Base-by-base conservation (phyloP, 1,140 invertebrate genomes). In the Leptopilina boulardi region DNA sequence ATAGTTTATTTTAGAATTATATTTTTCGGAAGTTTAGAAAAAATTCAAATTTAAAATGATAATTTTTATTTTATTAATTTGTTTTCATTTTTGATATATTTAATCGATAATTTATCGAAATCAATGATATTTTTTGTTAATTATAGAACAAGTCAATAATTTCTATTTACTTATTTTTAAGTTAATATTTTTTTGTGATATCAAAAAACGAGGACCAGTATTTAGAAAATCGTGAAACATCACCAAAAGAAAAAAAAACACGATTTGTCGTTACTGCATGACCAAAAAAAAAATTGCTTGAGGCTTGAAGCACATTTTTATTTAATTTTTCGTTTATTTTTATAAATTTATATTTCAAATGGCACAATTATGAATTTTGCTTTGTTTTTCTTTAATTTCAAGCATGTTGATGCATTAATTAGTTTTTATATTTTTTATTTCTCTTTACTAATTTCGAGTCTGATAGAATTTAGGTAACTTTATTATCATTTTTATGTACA, bases 401-500 rank as follows among this genome's bases (percentile, higher is more conserved):
- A 82, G 83, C 83, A 83, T 85, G 83, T 42, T 73, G 8, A 76
- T 30, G 23, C 15, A 66, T 66, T 30, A 15, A 15, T 30, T 23
- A 11, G 26, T 23, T 23, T 74, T 56, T 74, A 74, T 34, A 76
- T 76, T 30, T 80, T 79, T 71, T 77, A 8, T 71, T 70, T 71
- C 42, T 59, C 10, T 74, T 73, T 77, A 47, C 74, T 79, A 76
- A 34, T 79, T 77, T 73, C 75, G 30, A 76, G 77, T 42, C 75
- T 73, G 71, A 51, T 77, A 70, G 23, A 73, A 13, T 76, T 70
- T 73, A 75, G 34, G n/a, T 34, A 59, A 56, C 47, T 15, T 51
- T 76, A 75, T 23, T 76, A 74, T 42, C 23, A 70, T 42, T 71
- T 81, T 21, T 82, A 81, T 87, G 82, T 88, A 85, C 73, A 70